Base-by-base conservation (phyloP, 2,888 invertebrate genomes). In the Brassicogethes aeneus region DNA sequence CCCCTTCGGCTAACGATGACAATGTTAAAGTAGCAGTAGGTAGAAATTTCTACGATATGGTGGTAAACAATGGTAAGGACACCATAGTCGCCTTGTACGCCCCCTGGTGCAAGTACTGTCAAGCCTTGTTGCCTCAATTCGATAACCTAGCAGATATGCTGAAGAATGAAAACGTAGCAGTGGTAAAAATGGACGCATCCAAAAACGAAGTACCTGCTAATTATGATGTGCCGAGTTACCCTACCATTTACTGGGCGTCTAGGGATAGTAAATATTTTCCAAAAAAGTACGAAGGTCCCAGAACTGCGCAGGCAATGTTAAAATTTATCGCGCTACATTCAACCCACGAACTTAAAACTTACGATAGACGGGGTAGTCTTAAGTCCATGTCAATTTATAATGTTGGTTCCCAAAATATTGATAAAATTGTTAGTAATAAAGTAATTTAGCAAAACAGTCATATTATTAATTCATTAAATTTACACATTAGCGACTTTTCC, bases 51-150 rank as follows among this genome's bases (percentile, higher is more conserved):
- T 12, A 32, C 32, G 12, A 32, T 5, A 12, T 12, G 7, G 32
- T 32, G 13, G 3, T 32, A 12, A 13, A 32, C 14, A 8, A 13
- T 12, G 14, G 14, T 13, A 32, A 13, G 12, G 32, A 32, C 14
- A 13, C 32, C 14, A 5, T 32, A 10, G 14, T 32, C 10, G 32
- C 32, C 5, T 13, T 32, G 32, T 32, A 32, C 32, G 32, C 32
- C 12, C 32, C 32, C 12, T 32, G 32, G 32, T 32, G 32, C 14
- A 8, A 8, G 12, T 32, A 32, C 14, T 32, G 32, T 32, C 32
- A 32, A 32, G 32, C 5, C 3, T 13, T 32, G 7, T 13, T 32
- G 14, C 32, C 32, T 5, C 10, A 32, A 32, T 12, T 32, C 3
- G 32, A 32, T 3, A 13, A 32, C 5, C 3, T 32, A 10, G 32